Base-by-base conservation (phyloP, 92 coral and sea anemone species). In the Umimayanthus chanpuru region DNA sequence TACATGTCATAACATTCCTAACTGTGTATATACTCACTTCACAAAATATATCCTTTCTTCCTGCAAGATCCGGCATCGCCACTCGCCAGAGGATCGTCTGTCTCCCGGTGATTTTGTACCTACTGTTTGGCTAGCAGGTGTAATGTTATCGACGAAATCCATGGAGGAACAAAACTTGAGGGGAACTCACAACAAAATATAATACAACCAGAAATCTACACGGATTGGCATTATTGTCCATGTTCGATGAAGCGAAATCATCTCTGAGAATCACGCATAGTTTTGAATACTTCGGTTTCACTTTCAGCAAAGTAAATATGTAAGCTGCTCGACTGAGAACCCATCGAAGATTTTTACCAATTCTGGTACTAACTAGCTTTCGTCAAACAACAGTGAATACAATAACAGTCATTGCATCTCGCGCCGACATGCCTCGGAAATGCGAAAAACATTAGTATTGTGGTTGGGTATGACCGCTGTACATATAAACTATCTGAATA, bases 11-110 rank as follows among this genome's bases (percentile, higher is more conserved):
- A 61, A 61, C 68, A 61, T 56, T 56, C 65, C 65, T 61, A 61
- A 61, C 67, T 61, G 20, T 61, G 67, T 61, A 32, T 23, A 67
- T 67, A 83, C 87, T 71, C 39, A 83, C 87, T 83, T 83, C n/a
- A 83, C 78, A 83, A 83, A 83, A 47, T 83, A 83, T 30, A 83
- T 83, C 55, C 87, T 68, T 50, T 70, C 87, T 25, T 83, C 66
- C 15, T 9, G n/a, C 4, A 83, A 72, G 9, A 49, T 73, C 47
- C 40, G 73, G 43, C 87, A 83, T 70, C 78, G 78, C 87, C 87
- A 83, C 28, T 83, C 77, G 23, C 87, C 66, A 0, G 78, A 70
- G 9, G 47, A 83, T 5, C 38, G 64, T 43, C 61, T 44, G 66
- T 70, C 65, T 4, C 2, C 7, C n/a, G 87, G 87, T 30, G 78